Evolutionary conservation across 2,797 vertebrate genomes (phyloP), one percentile per base, ranked within the genome.

Genomic region (Diplodus sargus): DNA sequence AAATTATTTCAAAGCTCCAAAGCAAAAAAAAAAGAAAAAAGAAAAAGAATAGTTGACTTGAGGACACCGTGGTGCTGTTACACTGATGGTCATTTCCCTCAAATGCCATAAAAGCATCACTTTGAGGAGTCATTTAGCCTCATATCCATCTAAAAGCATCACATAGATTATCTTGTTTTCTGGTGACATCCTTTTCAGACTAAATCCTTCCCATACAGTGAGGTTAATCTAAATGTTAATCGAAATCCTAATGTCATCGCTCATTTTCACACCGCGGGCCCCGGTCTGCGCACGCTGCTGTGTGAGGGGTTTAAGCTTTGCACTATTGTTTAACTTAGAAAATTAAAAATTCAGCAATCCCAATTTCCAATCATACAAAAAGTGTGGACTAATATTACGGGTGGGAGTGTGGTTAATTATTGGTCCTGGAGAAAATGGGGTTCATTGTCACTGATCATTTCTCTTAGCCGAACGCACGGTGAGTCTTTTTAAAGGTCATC

Each of bases 171-270:
- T 64, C 48, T n/a, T 64, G 68, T 61, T 69, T 79, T 56, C 4
- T 52, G 18, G 56, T 71, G 78, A 80, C 68, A 61, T 61, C 64
- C 53, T 78, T 53, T 53, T 73, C 54, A 64, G 45, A 79, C 58
- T 60, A 57, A 73, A 70, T 75, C 71, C 34, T 66, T 57, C 67
- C 76, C 56, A 39, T 70, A 64, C 45, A 39, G 59, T 74, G 68
- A 70, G 69, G 66, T 89, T 89, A 70, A 89, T 85, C 75, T 88
- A 78, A 87, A 85, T 87, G 70, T 77, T 83, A 83, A 84, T 84
- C 65, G 59, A 51, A 77, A 58, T 76, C 72, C 34, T 72, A 65
- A 80, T 71, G 65, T 63, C 70, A 59, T 22, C 2, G 18, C 49
- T 68, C 66, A 63, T 71, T 85, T 78, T 51, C 60, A 74, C 25